phyloP scores from a whole-genome alignment of 2,113 vertebrate species.

The Piaya cayana region DNA sequence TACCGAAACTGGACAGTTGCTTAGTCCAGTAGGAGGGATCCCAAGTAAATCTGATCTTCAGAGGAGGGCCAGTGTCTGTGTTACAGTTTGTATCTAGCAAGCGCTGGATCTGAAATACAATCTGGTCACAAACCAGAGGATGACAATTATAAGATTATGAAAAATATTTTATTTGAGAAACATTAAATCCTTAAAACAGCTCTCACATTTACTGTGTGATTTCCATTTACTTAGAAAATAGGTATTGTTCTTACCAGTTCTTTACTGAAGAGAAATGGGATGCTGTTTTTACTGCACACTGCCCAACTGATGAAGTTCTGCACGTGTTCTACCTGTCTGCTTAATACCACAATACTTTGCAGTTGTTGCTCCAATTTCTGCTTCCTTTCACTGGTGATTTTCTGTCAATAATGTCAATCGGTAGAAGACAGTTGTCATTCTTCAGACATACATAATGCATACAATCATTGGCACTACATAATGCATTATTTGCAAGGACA shows the following conservation, averaged over 20 bases:
- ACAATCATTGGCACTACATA: background rate
- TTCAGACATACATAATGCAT: background rate
- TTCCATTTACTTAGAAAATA: background rate
- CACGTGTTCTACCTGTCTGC: conserved; percentile 92
- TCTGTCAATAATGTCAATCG: conserved; percentile 72
- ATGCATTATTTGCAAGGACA: background rate
- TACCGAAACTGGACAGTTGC: conserved; percentile 91
- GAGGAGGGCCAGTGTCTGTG: conserved; percentile 82
- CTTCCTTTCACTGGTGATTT: conserved; percentile 88
- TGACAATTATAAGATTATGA: background rate
- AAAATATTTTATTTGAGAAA: background rate
- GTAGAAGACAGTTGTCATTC: background rate
- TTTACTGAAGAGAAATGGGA: conserved; percentile 96
- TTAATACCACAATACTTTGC: conserved; percentile 88
- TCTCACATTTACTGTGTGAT: background rate
- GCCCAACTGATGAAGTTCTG: conserved; percentile 98
- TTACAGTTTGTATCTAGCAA: conserved; percentile 86
- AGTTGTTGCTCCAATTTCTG: conserved; percentile 91
- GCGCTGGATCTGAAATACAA: conserved; percentile 95
- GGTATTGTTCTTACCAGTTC: conserved; percentile 84
- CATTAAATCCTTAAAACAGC: background rate
- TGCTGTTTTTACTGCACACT: conserved; percentile 86
- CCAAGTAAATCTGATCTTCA: conserved; percentile 95
- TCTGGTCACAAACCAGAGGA: conserved; percentile 75
- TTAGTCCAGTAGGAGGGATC: conserved; percentile 97